Percentiles rank a stretch among this genome's conserved stretches.
phyloP scores from a whole-genome alignment of 53 echinoderm and acorn worm genomes.

The Pentamera pediparva region DNA sequence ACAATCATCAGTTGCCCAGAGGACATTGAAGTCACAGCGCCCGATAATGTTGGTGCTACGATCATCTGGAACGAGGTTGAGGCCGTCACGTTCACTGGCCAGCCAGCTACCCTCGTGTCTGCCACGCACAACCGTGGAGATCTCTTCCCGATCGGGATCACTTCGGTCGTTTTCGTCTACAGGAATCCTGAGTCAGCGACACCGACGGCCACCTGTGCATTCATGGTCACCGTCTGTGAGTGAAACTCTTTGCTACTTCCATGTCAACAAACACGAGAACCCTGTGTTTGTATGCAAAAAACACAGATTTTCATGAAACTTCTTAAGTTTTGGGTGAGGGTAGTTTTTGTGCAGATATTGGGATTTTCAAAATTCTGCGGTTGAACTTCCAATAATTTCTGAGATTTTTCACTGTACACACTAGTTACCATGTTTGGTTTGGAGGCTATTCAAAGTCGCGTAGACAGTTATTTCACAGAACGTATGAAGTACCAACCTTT shows the following conservation, averaged over 20 bases:
- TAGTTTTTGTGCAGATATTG: too few species aligned
- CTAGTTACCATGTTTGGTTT: too few species aligned
- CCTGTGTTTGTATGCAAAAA: too few species aligned
- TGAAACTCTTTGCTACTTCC: background rate
- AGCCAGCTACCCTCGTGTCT: background rate
- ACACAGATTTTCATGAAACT: too few species aligned
- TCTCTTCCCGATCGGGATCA: background rate
- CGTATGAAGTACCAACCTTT: too few species aligned
- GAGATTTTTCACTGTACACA: too few species aligned
- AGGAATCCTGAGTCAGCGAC: background rate
- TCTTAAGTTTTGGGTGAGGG: too few species aligned
- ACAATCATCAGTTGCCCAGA: slow-evolving; percentile 8
- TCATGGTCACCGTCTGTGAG: slow-evolving; percentile 4
- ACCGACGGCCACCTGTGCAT: background rate
- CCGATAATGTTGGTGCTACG: background rate
- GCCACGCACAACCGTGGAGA: background rate
- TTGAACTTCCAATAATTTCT: too few species aligned
- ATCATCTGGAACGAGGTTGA: background rate
- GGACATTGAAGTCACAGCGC: background rate
- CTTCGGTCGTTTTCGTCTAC: background rate
- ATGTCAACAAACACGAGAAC: too few species aligned
- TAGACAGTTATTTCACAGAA: too few species aligned
- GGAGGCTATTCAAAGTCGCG: too few species aligned
- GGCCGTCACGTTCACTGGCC: background rate
- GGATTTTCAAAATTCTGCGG: too few species aligned